Percentiles rank a stretch among this genome's conserved stretches.
Conservation (phyloP, 2,113 vertebrate genomes). For the Melanocharis versteri region DNA sequence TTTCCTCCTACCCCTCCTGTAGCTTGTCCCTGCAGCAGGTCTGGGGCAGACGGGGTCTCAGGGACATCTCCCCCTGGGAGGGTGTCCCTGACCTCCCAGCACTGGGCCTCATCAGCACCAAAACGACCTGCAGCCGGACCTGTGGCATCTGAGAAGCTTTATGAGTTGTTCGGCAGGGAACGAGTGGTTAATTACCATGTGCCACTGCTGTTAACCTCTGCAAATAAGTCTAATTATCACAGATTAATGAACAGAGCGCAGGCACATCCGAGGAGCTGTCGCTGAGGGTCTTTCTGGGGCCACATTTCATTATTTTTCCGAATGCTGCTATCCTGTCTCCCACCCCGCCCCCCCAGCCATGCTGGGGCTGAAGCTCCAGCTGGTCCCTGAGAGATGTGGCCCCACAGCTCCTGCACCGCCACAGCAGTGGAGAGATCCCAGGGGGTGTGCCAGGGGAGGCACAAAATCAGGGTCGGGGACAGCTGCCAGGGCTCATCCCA, state of each 20-base stretch:
- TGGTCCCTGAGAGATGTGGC: slow-evolving; percentile 6
- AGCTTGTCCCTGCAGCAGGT: not conserved
- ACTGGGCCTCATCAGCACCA: not conserved
- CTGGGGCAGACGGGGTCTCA: not conserved
- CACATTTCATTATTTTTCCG: slow-evolving; percentile 72
- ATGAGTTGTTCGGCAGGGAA: slow-evolving; percentile 27
- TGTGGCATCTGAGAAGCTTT: slow-evolving; percentile 28
- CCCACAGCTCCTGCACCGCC: not conserved
- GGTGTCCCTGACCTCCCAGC: not conserved
- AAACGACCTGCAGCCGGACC: not conserved
- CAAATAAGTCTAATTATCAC: slow-evolving; percentile 79
- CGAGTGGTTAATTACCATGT: slow-evolving; percentile 73
- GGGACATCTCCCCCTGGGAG: rapidly evolving
- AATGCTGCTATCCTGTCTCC: not conserved
- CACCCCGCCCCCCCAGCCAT: not conserved
- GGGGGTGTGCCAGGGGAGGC: not conserved
- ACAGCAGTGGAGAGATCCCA: not conserved
- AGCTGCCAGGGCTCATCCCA: not conserved
- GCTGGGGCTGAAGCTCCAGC: slow-evolving; percentile 21
- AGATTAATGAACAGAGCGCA: slow-evolving; percentile 77
- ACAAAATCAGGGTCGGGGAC: not conserved
- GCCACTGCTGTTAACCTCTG: slow-evolving; percentile 76
- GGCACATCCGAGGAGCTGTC: slow-evolving; percentile 64
- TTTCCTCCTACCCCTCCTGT: not conserved
- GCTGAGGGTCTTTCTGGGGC: slow-evolving; percentile 58